Percentiles rank a stretch among this genome's conserved stretches.
These are phyloP conservation scores for Meandrusa payeni DNA, from an alignment of 2,888 invertebrate species.

Conservation along the genomic window DNA sequence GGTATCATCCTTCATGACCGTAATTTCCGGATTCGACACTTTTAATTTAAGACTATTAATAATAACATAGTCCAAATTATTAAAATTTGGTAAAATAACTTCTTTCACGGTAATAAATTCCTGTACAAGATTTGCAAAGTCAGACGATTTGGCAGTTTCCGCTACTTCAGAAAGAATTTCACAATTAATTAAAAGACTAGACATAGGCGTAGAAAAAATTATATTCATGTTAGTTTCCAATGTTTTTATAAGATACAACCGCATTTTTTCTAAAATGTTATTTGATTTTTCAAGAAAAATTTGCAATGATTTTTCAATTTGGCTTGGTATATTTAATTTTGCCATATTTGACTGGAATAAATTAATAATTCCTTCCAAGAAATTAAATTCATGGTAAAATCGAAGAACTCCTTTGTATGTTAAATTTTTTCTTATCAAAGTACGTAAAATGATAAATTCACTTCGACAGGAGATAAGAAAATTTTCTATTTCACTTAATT, in stretches of 20 bases:
- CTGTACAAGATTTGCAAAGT: conserved; percentile 34
- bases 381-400: conserved; percentile 56
- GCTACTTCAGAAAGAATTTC: background rate
- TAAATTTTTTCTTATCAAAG: conserved; percentile 48
- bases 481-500: conserved; percentile 49
- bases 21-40: background rate
- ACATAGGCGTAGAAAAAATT: conserved; percentile 35
- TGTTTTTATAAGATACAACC: conserved; percentile 46
- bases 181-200: background rate
- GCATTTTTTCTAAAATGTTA: conserved; percentile 46
- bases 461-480: conserved; percentile 57
- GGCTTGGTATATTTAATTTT: conserved; percentile 41
- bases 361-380: conserved; percentile 43
- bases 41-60: conserved; percentile 24
- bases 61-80: conserved; percentile 24
- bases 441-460: conserved; percentile 54
- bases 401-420: conserved; percentile 61
- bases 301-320: conserved; percentile 41
- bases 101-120: conserved; percentile 24
- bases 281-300: conserved; percentile 48
- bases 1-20: conserved; percentile 30
- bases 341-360: conserved; percentile 45
- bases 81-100: conserved; percentile 36
- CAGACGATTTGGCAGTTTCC: conserved; percentile 29
- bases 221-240: conserved; percentile 48